Evolutionary conservation across 1,140 invertebrate genomes (phyloP).

Genomic region (Dinoponera quadriceps): DNA sequence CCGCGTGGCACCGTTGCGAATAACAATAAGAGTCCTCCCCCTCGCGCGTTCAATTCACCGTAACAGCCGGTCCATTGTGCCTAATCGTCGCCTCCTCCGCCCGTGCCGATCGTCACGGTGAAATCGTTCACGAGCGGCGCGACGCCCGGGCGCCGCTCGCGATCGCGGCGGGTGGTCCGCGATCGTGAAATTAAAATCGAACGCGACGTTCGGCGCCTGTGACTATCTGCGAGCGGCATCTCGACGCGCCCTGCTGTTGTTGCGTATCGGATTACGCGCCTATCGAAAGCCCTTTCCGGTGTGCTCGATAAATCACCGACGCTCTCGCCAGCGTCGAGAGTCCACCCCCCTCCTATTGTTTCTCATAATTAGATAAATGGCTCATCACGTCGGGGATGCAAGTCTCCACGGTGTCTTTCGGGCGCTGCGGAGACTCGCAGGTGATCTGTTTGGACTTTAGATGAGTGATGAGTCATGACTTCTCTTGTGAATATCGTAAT

Average conservation of each 20-base stretch:
- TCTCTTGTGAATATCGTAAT: too few species aligned
- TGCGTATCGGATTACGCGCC: conserved; percentile 35
- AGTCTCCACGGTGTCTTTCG: too few species aligned
- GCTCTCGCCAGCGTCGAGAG: background rate
- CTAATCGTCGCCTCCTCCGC: conserved; percentile 48
- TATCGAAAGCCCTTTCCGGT: background rate
- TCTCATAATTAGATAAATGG: background rate
- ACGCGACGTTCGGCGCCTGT: conserved; percentile 59
- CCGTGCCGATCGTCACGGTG: conserved; percentile 27
- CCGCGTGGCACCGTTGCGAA: too few species aligned
- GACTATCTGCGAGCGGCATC: conserved; percentile 70
- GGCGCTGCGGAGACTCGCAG: too few species aligned
- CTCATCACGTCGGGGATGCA: too few species aligned
- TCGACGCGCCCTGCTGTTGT: conserved; percentile 30
- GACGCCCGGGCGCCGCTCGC: conserved; percentile 19
- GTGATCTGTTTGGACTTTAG: too few species aligned
- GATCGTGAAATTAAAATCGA: conserved; percentile 68
- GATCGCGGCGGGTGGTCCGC: conserved; percentile 60
- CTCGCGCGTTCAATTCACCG: conserved; percentile 19
- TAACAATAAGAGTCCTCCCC: conserved; percentile 5
- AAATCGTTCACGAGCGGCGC: conserved; percentile 27
- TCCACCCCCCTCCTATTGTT: too few species aligned
- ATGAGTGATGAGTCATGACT: too few species aligned
- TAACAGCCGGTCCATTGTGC: conserved; percentile 42
- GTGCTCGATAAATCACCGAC: conserved; percentile 20